A percentile compares a stretch with the other conserved stretches of the same genome.
Conservation (phyloP, 2,888 invertebrate species). For the Plemyria rubiginata region DNA sequence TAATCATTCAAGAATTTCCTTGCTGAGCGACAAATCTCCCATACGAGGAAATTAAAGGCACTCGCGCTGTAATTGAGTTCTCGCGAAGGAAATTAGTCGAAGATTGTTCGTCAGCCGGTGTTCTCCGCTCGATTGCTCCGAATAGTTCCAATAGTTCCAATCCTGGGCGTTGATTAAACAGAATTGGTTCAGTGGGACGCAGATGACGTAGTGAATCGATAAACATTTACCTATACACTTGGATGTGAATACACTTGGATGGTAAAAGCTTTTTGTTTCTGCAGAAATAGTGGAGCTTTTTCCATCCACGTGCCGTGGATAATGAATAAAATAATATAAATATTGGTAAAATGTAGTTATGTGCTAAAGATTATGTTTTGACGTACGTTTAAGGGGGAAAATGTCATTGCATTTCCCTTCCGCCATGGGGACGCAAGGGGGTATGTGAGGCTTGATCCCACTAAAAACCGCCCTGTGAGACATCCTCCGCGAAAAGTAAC, state of each 20-base stretch:
- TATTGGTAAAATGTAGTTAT: no score
- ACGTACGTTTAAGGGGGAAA: no score
- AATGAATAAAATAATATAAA: no score
- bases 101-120: slow-evolving; percentile 81
- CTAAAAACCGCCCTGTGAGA: no score
- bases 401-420: no score
- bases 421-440: no score
- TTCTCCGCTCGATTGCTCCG: slow-evolving; percentile 73
- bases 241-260: background rate
- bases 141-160: slow-evolving; percentile 74
- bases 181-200: slow-evolving; percentile 79
- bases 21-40: slow-evolving; percentile 39
- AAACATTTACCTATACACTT: background rate
- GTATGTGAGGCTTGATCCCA: no score
- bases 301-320: no score
- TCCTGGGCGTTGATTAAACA: slow-evolving; percentile 76
- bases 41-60: slow-evolving; percentile 75
- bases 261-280: no score
- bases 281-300: no score
- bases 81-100: slow-evolving; percentile 80
- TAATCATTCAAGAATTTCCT: slow-evolving; percentile 17
- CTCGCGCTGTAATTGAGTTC: slow-evolving; percentile 77
- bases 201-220: slow-evolving; percentile 39
- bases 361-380: no score
- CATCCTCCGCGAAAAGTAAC: no score